These are phyloP conservation scores for Drosophila niveifrons DNA, from an alignment of 2,888 invertebrate genomes.

Conservation along the genomic window DNA sequence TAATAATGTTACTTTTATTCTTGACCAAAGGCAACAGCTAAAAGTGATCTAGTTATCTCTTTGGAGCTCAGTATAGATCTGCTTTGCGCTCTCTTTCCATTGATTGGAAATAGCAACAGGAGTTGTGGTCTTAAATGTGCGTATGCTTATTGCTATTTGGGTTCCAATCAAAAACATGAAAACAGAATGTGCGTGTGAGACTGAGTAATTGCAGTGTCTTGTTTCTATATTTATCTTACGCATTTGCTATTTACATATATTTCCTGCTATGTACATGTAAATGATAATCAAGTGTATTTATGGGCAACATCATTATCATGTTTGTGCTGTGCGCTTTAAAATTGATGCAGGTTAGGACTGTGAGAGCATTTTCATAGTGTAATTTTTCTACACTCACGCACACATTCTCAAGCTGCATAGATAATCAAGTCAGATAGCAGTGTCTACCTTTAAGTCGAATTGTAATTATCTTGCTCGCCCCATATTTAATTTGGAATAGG, in stretches of 20 bases:
- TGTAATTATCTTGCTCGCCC: not conserved
- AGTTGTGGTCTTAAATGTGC: not conserved
- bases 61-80: too few relatives aligned
- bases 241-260: constrained; percentile 42
- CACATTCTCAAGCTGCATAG: not conserved
- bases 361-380: constrained; percentile 15
- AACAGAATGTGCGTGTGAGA: not conserved
- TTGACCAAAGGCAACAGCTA: not conserved
- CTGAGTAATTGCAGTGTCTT: constrained; percentile 7
- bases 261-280: constrained; percentile 1
- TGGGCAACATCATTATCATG: constrained; percentile 48
- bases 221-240: constrained; percentile 30
- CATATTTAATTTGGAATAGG: not conserved
- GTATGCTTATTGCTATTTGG: not conserved
- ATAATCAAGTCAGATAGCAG: constrained; percentile 1
- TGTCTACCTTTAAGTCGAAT: not conserved
- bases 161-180: constrained; percentile 14
- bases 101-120: not conserved
- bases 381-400: constrained; percentile 14
- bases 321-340: constrained; percentile 18
- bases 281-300: constrained; percentile 59
- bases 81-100: not conserved
- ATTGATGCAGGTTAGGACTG: constrained; percentile 76
- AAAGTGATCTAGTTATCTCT: not conserved
- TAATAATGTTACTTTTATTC: not conserved